phyloP scores from a whole-genome alignment of 2,888 invertebrate species.

The Bombylius major region DNA sequence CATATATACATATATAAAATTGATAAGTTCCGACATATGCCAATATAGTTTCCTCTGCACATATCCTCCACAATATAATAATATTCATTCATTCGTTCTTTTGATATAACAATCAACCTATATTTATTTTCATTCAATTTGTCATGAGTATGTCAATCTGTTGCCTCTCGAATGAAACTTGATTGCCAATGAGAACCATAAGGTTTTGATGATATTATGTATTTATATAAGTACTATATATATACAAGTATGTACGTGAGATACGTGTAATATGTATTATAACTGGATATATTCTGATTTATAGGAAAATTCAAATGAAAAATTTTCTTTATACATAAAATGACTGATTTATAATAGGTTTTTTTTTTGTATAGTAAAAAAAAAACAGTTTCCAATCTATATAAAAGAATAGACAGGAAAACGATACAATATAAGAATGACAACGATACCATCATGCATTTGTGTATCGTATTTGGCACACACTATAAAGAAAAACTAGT shows the following conservation, averaged over 20 bases:
- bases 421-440: too few species aligned
- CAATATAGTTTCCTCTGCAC: not conserved
- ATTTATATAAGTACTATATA: too few species aligned
- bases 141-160: slow-evolving; percentile 8
- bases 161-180: slow-evolving; percentile 3
- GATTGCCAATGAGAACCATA: slow-evolving; percentile 1
- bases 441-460: too few species aligned
- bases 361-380: too few species aligned
- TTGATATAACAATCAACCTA: not conserved
- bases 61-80: not conserved
- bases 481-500: too few species aligned
- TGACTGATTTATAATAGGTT: too few species aligned
- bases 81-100: not conserved
- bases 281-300: too few species aligned
- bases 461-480: too few species aligned
- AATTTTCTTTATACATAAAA: not conserved
- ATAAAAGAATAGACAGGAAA: too few species aligned
- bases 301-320: not conserved
- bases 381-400: too few species aligned
- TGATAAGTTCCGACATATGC: not conserved
- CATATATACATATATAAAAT: not conserved
- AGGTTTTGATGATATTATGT: not conserved
- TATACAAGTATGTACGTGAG: too few species aligned
- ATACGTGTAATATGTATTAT: too few species aligned
- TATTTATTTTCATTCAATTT: not conserved